phyloP scores from a whole-genome alignment of 35 echinoderm and acorn worm species.

The Hemicentrotus pulcherrimus region DNA sequence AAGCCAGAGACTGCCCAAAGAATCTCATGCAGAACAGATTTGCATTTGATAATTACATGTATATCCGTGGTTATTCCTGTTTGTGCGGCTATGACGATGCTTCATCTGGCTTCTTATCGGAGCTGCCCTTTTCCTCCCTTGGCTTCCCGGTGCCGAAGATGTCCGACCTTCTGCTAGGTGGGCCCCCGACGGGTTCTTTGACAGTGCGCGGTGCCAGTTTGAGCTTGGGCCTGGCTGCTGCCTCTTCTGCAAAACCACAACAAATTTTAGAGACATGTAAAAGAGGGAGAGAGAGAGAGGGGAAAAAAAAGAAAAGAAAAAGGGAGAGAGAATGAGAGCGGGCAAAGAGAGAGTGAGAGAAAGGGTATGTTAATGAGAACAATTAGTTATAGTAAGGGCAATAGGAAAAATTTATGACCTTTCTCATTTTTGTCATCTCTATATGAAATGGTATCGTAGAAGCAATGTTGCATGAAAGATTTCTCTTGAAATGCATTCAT shows the following conservation, averaged over 20 bases:
- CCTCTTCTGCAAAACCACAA: slow-evolving; percentile 70
- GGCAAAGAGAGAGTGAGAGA: too few relatives aligned
- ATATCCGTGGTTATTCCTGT: background rate
- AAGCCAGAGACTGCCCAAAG: background rate
- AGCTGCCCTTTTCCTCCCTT: slow-evolving; percentile 45
- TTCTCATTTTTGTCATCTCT: too few relatives aligned
- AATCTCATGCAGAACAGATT: background rate
- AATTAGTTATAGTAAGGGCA: too few relatives aligned
- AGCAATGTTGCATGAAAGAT: too few relatives aligned
- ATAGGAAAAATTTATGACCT: too few relatives aligned
- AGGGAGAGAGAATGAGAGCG: too few relatives aligned
- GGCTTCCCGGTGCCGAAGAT: slow-evolving; percentile 96
- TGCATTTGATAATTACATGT: slow-evolving; percentile 5
- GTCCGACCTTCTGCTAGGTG: slow-evolving; percentile 55
- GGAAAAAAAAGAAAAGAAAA: too few relatives aligned
- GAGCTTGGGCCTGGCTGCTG: slow-evolving; percentile 78
- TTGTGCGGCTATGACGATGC: background rate
- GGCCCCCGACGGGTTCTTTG: slow-evolving; percentile 70
- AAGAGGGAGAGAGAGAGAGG: background rate
- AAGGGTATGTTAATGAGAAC: too few relatives aligned
- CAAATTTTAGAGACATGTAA: background rate
- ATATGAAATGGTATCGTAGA: too few relatives aligned
- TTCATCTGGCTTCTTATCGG: background rate
- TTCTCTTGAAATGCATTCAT: too few relatives aligned
- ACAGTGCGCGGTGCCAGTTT: slow-evolving; percentile 81